Conservation (phyloP, 2,797 vertebrate species). For the Sebastes taczanowskii region DNA sequence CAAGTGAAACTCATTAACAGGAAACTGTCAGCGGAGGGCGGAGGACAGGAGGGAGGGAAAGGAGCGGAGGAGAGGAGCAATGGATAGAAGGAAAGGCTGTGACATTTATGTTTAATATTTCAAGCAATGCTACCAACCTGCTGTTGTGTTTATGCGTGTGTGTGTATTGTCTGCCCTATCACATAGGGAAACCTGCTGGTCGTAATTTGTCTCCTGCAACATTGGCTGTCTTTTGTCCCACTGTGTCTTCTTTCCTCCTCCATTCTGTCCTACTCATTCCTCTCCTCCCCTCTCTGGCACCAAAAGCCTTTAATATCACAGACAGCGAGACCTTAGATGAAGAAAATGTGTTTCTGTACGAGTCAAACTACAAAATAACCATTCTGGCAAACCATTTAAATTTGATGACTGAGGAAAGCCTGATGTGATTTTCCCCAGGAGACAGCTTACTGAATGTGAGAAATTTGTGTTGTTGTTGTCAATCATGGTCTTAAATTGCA, state of each 20-base stretch:
- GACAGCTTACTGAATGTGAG: background rate
- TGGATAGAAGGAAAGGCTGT: constrained; percentile 38
- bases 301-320: background rate
- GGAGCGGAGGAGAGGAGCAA: constrained; percentile 8
- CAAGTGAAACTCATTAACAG: constrained; percentile 69
- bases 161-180: constrained; percentile 31
- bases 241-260: constrained; percentile 17
- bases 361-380: background rate
- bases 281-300: background rate
- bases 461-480: background rate
- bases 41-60: constrained; percentile 14
- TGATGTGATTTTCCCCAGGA: background rate
- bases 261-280: constrained; percentile 12
- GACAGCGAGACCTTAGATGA: background rate
- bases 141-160: constrained; percentile 19
- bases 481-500: background rate
- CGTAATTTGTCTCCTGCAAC: constrained; percentile 45
- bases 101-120: constrained; percentile 66
- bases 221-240: constrained; percentile 24
- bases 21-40: constrained; percentile 58
- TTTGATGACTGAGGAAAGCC: background rate
- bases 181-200: constrained; percentile 37
- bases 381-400: background rate
- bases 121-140: constrained; percentile 28
- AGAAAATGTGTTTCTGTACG: background rate